Percentiles rank a stretch among this genome's conserved stretches.
Conservation (phyloP, 2,888 invertebrate genomes). For the Steinernema scapterisci region DNA sequence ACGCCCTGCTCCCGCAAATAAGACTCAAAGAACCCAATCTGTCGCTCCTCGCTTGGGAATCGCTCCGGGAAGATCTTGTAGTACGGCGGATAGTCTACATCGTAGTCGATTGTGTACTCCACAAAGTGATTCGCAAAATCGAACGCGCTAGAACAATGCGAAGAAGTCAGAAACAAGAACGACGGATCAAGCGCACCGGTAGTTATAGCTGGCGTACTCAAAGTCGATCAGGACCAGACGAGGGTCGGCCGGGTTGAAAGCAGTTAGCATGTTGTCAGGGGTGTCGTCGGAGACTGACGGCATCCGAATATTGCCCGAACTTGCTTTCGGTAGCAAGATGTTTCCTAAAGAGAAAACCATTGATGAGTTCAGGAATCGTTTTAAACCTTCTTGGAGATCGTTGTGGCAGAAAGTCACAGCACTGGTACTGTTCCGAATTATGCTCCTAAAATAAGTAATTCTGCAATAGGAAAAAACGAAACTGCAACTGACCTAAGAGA, state of each 20-base stretch:
- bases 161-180: no score
- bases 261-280: conserved; percentile 53
- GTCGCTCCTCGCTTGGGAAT: conserved; percentile 80
- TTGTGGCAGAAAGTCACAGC: conserved; percentile 76
- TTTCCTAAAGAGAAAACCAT: conserved; percentile 66
- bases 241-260: conserved; percentile 65
- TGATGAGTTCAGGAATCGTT: neutral
- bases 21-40: conserved; percentile 72
- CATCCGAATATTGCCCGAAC: conserved; percentile 64
- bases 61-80: conserved; percentile 76
- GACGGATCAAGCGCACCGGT: conserved; percentile 18
- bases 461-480: no score
- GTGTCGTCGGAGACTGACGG: conserved; percentile 57
- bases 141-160: conserved; percentile 75
- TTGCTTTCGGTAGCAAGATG: conserved; percentile 68
- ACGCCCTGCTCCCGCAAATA: conserved; percentile 28
- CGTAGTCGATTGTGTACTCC: conserved; percentile 88
- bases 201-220: conserved; percentile 79
- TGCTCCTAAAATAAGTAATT: conserved; percentile 40
- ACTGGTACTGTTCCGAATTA: conserved; percentile 70
- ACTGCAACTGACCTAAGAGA: conserved; percentile 14
- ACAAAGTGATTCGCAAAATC: conserved; percentile 93
- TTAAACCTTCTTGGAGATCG: conserved; percentile 68
- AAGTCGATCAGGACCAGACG: conserved; percentile 86
- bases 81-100: conserved; percentile 78